These are phyloP conservation scores for Bovichtus diacanthus DNA, from an alignment of 2,797 vertebrate species.

Conservation along the genomic window DNA sequence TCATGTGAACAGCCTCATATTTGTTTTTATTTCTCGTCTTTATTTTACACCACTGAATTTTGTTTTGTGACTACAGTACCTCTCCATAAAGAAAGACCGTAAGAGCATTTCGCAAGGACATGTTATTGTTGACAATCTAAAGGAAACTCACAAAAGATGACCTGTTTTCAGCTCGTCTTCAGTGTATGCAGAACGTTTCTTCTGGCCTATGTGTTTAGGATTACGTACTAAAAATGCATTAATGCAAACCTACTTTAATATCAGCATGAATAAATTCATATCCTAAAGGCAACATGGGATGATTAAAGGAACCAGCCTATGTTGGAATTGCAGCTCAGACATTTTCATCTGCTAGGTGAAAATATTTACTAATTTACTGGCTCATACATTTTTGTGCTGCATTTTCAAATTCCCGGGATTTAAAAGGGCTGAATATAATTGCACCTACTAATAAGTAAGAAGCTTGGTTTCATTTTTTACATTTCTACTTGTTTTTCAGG, in stretches of 20 bases:
- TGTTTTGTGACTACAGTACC: constrained; percentile 12
- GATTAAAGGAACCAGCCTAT: constrained; percentile 26
- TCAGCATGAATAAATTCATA: constrained; percentile 20
- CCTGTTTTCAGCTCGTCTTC: neutral
- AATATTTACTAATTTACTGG: constrained; percentile 20
- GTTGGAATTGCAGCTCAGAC: constrained; percentile 7
- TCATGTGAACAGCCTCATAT: constrained; percentile 71
- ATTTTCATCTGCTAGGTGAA: constrained; percentile 33
- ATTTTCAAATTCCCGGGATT: constrained; percentile 19
- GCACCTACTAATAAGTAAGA: neutral
- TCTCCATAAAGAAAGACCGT: neutral
- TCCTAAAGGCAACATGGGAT: constrained; percentile 24
- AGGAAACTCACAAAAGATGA: neutral
- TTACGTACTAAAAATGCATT: constrained; percentile 15
- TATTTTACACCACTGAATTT: constrained; percentile 26
- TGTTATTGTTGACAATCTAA: neutral
- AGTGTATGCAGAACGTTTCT: constrained; percentile 6
- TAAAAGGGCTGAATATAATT: constrained; percentile 5
- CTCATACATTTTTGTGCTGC: constrained; percentile 13
- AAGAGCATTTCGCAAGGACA: neutral
- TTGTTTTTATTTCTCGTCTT: constrained; percentile 62
- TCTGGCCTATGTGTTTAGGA: constrained; percentile 8
- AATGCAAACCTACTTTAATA: constrained; percentile 29
- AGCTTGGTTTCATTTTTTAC: constrained; percentile 16
- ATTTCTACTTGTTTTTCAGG: constrained; percentile 29